Conservation (phyloP, 2,113 vertebrate species). For the Corydoras maculifer region DNA sequence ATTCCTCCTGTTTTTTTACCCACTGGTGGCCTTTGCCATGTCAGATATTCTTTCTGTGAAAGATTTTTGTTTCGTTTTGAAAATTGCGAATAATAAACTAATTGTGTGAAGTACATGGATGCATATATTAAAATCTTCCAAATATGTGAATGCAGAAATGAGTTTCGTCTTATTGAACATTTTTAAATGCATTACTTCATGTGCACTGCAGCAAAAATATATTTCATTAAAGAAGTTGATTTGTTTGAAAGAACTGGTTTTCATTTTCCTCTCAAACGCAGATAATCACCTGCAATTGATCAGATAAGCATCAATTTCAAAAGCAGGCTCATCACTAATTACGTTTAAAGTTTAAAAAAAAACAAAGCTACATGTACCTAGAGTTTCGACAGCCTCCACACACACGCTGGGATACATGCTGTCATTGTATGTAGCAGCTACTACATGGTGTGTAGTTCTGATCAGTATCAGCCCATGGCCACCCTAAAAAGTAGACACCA, state of each 20-base stretch:
- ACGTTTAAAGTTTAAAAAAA: not conserved
- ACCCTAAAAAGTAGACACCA: conserved; percentile 42
- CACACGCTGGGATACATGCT: conserved; percentile 72
- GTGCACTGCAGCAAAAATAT: too few species aligned
- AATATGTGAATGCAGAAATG: too few species aligned
- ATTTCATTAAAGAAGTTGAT: too few species aligned
- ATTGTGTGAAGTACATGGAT: not conserved
- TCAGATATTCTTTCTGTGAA: conserved; percentile 66
- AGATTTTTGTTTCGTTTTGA: conserved; percentile 46
- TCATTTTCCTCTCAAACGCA: conserved; percentile 46
- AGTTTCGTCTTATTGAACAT: too few species aligned
- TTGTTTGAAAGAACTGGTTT: not conserved
- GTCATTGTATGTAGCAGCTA: conserved; percentile 62
- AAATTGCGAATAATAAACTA: not conserved
- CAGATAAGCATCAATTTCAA: not conserved
- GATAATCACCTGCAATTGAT: conserved; percentile 41
- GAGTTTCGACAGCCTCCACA: conserved; percentile 71
- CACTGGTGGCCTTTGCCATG: too few species aligned
- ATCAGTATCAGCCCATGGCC: conserved; percentile 61
- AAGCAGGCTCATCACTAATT: not conserved
- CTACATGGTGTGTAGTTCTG: conserved; percentile 60
- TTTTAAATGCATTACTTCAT: too few species aligned
- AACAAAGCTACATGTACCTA: conserved; percentile 51
- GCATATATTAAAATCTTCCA: conserved; percentile 35
- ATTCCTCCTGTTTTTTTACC: not conserved